Evolutionary conservation across 2,113 vertebrate genomes (phyloP), one percentile per base, ranked within the genome.

Genomic region (Steatornis caripensis): DNA sequence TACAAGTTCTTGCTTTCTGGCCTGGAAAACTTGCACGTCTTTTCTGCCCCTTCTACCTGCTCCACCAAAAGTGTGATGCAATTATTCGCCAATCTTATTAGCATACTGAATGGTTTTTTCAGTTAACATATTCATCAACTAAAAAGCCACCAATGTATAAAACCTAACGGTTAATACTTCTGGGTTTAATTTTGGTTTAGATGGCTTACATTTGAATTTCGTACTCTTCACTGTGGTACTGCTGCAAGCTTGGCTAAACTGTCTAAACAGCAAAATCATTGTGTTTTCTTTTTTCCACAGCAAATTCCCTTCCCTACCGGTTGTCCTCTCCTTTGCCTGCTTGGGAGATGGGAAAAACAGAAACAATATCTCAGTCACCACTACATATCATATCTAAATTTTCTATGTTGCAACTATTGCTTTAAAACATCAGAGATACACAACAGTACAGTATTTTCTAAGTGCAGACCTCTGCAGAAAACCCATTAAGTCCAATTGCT

Each of bases 381-480:
- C 11, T 78, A 53, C 15, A 45, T 15, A 46, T 51, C 12, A 22
- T 34, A 69, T 27, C 65, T 57, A 39, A 92, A 83, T 9, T 60
- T 90, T 60, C 45, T 78, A 13, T 75, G 34, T 46, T 39, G 19
- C 26, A 61, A 57, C n/a, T 74, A 60, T 32, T 4, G 0, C 29
- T 87, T 93, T 65, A 64, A 64, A 83, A 72, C 12, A 77, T 6
- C 46, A 66, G 46, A 54, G 34, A 66, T n/a, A 54, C 1, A 57
- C 54, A 78, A 27, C 20, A 86, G 11, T 5, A 29, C 12, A 70
- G 58, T 37, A 49, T 80, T 89, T 78, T 90, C 22, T 60, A 96
- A 87, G 23, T 62, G 57, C 82, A 87, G 43, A 64, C 24, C 12
- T 96, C 48, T 48, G 29, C 34, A 95, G 76, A 96, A 93, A 91